phyloP scores from a whole-genome alignment of 2,113 vertebrate species.

The Donacobius atricapilla region DNA sequence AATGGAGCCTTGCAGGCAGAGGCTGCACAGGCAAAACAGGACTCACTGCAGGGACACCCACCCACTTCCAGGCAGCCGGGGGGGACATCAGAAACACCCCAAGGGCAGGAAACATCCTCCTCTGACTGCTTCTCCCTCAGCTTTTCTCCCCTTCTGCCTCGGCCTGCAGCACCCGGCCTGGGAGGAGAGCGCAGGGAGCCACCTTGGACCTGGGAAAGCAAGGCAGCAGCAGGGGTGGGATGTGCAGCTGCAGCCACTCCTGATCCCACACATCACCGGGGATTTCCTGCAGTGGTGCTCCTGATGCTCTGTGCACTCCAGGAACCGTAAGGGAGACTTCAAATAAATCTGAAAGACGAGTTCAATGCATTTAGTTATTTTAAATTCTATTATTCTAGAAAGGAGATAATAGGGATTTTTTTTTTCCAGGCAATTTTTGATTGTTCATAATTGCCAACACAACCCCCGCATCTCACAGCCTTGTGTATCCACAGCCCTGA shows the following conservation, averaged over 20 bases:
- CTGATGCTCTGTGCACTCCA: neutral
- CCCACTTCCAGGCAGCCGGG: neutral
- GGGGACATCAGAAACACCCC: rapidly evolving
- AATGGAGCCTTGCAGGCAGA: neutral
- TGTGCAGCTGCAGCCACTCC: neutral
- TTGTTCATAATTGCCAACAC: neutral
- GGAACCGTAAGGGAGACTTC: neutral
- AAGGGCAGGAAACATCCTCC: neutral
- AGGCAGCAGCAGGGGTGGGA: neutral
- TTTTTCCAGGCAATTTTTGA: neutral
- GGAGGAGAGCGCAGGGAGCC: neutral
- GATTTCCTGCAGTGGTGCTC: rapidly evolving
- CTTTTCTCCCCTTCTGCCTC: neutral
- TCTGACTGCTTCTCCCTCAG: neutral
- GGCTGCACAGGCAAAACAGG: neutral
- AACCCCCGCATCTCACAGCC: neutral
- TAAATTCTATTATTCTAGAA: neutral
- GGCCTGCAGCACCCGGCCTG: neutral
- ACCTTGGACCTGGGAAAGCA: rapidly evolving
- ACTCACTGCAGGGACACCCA: neutral
- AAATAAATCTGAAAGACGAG: neutral
- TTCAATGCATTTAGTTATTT: neutral
- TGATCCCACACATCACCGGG: rapidly evolving
- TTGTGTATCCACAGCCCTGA: neutral
- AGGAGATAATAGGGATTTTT: neutral